Conservation (phyloP, 2,888 invertebrate genomes). For the Tuta absoluta region DNA sequence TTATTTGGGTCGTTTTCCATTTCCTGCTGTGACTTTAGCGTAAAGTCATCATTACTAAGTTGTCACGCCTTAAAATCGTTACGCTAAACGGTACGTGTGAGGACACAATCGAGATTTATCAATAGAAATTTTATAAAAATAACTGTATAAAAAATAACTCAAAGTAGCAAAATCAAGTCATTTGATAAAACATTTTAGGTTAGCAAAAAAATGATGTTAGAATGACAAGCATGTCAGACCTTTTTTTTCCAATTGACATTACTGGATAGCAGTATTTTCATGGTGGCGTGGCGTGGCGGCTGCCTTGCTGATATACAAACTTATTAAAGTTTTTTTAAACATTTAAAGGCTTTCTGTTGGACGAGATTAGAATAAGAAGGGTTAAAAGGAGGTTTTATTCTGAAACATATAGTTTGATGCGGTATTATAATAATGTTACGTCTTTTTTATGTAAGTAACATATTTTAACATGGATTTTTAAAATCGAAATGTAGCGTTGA, state of each 20-base stretch:
- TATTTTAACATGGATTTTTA: no score
- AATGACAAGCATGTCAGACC: slow-evolving; percentile 80
- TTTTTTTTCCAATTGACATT: slow-evolving; percentile 80
- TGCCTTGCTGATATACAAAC: slow-evolving; percentile 68
- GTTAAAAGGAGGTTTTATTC: no score
- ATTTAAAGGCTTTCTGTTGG: slow-evolving; percentile 24
- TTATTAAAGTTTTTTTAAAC: slow-evolving; percentile 50
- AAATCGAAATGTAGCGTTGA: no score
- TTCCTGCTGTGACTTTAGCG: slow-evolving; percentile 67
- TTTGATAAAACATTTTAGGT: slow-evolving; percentile 82
- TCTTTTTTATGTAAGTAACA: no score
- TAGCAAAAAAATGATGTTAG: slow-evolving; percentile 79
- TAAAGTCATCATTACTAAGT: slow-evolving; percentile 72
- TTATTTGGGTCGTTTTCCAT: slow-evolving; percentile 79
- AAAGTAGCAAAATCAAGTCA: slow-evolving; percentile 78
- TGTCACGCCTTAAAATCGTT: slow-evolving; percentile 65
- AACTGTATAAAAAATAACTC: slow-evolving; percentile 71
- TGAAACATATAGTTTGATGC: no score
- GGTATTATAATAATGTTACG: no score
- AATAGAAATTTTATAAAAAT: slow-evolving; percentile 74
- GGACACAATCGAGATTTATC: slow-evolving; percentile 78
- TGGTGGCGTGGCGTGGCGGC: slow-evolving; percentile 58
- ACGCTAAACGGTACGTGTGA: slow-evolving; percentile 58
- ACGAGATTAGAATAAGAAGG: no score
- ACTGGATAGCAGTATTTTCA: slow-evolving; percentile 77